Evolutionary conservation across 1,140 invertebrate genomes (phyloP), one percentile per base, ranked within the genome.

Genomic region (Orius insidiosus): DNA sequence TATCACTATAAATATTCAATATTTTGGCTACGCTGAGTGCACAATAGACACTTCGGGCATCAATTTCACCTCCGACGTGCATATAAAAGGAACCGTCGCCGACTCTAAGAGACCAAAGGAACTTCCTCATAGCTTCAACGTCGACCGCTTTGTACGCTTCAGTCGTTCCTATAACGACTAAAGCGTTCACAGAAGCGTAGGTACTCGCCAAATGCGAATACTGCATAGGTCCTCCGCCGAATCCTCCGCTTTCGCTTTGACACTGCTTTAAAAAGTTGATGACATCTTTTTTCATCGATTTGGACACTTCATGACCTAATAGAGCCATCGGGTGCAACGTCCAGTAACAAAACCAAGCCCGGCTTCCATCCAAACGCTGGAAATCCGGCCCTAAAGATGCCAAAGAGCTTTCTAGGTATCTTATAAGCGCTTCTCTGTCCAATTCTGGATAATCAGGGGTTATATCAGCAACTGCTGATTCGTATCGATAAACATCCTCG

Each of bases 341-440:
- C 93, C 93, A 97, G 60, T 94, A 97, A 58, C 88, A 81, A 18
- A 95, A 62, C 93, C 93, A 98, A 4, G 92, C 77, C 54, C 87
- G 71, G 62, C 88, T 94, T n/a, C 84, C 81, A 72, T 97, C 90
- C 43, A 96, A 67, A 60, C 75, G 78, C 73, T 84, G 53, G 45
- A 59, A 62, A 30, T 35, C n/a, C 32, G 32, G 46, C 41, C 42
- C 43, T 44, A 44, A 53, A 34, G 50, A 46, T 32, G 37, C 72
- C 61, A 86, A 86, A 38, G 68, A 66, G 19, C 64, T 60, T 32
- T 77, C 75, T 42, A 92, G 62, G 58, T 71, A 62, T 45, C 62
- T 66, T 18, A 93, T 65, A 57, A 89, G 85, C 51, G 68, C 64
- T 37, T 72, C 62, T 59, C 71, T 70, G 19, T 71, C 60, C 7